Conservation (phyloP, 2,797 vertebrate genomes). For the Phrynocephalus vlangalii region DNA sequence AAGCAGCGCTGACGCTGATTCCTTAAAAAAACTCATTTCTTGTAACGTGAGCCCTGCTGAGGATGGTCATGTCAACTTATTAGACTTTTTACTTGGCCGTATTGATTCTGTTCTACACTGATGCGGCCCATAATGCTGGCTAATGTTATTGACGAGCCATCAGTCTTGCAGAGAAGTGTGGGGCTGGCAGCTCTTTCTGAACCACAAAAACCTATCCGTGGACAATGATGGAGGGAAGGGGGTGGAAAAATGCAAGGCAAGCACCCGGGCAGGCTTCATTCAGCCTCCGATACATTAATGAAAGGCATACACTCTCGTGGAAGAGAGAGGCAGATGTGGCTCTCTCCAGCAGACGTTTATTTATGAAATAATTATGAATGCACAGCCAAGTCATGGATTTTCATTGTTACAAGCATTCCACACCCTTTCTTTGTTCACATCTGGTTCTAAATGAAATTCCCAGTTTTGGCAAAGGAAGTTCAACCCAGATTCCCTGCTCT, state of each 20-base stretch:
- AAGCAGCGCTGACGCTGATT: conserved; percentile 82
- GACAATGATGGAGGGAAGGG: conserved; percentile 88
- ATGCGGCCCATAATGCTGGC: conserved; percentile 91
- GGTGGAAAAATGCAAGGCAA: conserved; percentile 80
- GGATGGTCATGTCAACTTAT: conserved; percentile 89
- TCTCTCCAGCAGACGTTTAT: conserved; percentile 81
- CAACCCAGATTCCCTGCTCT: conserved; percentile 31
- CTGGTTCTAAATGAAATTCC: conserved; percentile 71
- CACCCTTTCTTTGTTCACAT: conserved; percentile 71
- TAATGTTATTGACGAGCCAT: conserved; percentile 99
- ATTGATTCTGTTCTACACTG: conserved; percentile 96
- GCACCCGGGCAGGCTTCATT: conserved; percentile 80
- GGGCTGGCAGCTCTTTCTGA: conserved; percentile 89
- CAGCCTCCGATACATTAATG: conserved; percentile 75
- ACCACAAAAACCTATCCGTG: conserved; percentile 84
- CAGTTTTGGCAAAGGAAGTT: conserved; percentile 17
- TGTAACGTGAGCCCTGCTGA: conserved; percentile 87
- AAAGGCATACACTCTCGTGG: conserved; percentile 70
- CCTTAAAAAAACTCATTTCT: conserved; percentile 92
- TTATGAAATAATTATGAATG: conserved; percentile 87
- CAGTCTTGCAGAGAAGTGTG: conserved; percentile 92
- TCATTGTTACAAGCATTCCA: conserved; percentile 71
- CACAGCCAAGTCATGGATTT: conserved; percentile 77
- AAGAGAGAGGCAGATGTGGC: conserved; percentile 73
- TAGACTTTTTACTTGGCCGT: conserved; percentile 91